A percentile compares a stretch with the other conserved stretches of the same genome.
Conservation (phyloP, 2,113 vertebrate genomes). For the Cathartes aura region DNA sequence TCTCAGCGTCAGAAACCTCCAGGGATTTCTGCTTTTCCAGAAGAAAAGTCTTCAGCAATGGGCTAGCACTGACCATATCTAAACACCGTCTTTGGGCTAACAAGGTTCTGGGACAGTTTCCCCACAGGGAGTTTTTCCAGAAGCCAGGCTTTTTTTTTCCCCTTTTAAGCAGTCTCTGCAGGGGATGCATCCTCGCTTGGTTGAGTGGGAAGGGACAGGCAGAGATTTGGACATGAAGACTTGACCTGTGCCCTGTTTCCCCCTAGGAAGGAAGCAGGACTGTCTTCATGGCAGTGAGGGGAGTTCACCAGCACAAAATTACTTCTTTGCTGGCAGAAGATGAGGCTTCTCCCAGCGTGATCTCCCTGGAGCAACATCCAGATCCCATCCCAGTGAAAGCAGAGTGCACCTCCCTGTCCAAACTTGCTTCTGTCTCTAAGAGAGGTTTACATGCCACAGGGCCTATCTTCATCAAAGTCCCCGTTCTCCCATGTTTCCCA, state of each 20-base stretch:
- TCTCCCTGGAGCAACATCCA: neutral
- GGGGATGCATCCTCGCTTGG: neutral
- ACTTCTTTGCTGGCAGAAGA: neutral
- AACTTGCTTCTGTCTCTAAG: neutral
- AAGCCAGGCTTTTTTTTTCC: neutral
- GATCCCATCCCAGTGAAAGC: neutral
- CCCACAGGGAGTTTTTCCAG: neutral
- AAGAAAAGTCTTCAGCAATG: neutral
- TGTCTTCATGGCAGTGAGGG: neutral
- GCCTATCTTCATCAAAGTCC: neutral
- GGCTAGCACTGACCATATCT: neutral
- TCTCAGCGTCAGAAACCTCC: neutral
- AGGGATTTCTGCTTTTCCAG: neutral
- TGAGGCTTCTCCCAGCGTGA: rapidly evolving
- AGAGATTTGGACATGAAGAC: neutral
- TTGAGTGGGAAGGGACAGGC: neutral
- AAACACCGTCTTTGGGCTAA: neutral
- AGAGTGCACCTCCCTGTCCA: neutral
- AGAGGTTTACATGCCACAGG: neutral
- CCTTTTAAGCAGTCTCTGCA: neutral
- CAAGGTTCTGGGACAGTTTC: neutral
- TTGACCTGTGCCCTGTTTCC: neutral
- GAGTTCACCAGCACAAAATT: neutral
- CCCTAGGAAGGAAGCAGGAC: neutral
- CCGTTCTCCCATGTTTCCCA: neutral